Base-by-base conservation (phyloP, 1,140 invertebrate genomes). In the Lordiphosa collinella region DNA sequence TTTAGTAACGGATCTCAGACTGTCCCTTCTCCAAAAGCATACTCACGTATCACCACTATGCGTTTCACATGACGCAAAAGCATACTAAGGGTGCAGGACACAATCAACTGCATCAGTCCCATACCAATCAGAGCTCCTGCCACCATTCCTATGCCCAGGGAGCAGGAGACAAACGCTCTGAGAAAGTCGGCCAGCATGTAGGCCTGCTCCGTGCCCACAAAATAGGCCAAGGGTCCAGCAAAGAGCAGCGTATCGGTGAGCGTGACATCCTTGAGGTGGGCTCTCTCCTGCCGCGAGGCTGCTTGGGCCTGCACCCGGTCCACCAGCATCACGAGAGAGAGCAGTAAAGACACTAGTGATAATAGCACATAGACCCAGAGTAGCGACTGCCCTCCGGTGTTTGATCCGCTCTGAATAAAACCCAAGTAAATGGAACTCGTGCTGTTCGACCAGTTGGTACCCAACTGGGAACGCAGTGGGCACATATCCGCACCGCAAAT, bases 131-230 rank as follows among this genome's bases (percentile, higher is more conserved):
- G 91, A 7, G 92, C 92, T 22, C 93, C 87, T 22, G 91, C 90
- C 1, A 93, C 89, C 49, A 92, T 90, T 7, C 90, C 90, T 11
- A 92, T 90, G 9, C 92, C 92, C 62, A 93, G 69, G 0, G 92
- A 91, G 71, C 93, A 94, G 18, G 87, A 87, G 14, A 89, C 86
- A 36, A 87, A 89, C 29, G 88, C 88, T 87, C 93, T 91, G 34
- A 91, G 90, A 66, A 93, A 94, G 58, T 93, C 93, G 2, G 91
- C 90, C 47, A 92, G 91, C 86, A 94, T 93, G 58, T 93, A 93
- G 31, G 92, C 92, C 75, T 94, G 93, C 64, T 93, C 93, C 13
- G 93, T 89, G 18, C 93, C 93, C 51, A 93, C 93, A 59, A 93
- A 94, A 11, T 93, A 89, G 1, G 92, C 91, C 35, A 93, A 71